These are phyloP conservation scores for Macaria notata DNA, from an alignment of 2,888 invertebrate species.

Conservation along the genomic window DNA sequence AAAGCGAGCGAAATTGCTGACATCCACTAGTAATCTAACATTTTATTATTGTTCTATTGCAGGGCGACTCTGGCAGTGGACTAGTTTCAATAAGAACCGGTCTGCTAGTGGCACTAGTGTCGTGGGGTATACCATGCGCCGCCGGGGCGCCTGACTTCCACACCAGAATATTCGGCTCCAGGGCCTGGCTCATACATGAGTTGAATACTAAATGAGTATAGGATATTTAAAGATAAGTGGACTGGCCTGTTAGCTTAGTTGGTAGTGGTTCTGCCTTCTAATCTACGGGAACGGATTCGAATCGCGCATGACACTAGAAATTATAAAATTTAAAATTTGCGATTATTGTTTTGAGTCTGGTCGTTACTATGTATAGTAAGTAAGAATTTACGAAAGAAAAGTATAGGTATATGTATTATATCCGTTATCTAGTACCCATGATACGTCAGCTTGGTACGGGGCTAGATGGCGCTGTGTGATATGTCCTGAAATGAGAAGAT, in stretches of 20 bases:
- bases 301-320: background rate
- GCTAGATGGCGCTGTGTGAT: no score
- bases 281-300: no score
- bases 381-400: background rate
- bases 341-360: no score
- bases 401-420: background rate
- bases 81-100: slow-evolving; percentile 36
- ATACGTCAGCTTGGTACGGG: no score
- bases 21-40: no score
- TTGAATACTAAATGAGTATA: background rate
- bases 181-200: slow-evolving; percentile 23
- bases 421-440: background rate
- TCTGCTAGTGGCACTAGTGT: slow-evolving; percentile 52
- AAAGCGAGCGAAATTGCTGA: no score
- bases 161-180: slow-evolving; percentile 43
- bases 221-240: background rate
- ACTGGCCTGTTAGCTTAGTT: no score
- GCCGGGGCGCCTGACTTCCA: slow-evolving; percentile 55
- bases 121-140: slow-evolving; percentile 62
- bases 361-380: background rate
- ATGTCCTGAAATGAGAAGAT: no score
- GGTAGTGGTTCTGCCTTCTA: no score
- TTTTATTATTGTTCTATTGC: background rate
- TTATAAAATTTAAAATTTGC: background rate
- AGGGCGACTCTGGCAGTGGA: slow-evolving; percentile 62